Evolutionary conservation across 2,888 invertebrate genomes (phyloP).

Genomic region (Diarsia rubi): DNA sequence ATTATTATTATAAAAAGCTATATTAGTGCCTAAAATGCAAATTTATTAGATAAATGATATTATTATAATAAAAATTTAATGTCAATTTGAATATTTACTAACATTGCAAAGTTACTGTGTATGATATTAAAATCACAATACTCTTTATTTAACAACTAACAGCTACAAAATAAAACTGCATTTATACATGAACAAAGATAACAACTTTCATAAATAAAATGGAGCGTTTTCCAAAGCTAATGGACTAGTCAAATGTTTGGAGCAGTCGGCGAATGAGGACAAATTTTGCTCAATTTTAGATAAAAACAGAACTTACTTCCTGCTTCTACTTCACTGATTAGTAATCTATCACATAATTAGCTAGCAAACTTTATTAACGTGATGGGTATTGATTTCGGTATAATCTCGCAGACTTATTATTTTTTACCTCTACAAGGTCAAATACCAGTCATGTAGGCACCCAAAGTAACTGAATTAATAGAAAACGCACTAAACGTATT

Average conservation of each 20-base stretch:
- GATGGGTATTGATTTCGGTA: not conserved
- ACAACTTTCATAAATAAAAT: slow-evolving; percentile 10
- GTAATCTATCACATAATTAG: not conserved
- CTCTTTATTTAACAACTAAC: slow-evolving; percentile 31
- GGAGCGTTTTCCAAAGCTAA: slow-evolving; percentile 32
- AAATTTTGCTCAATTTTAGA: slow-evolving; percentile 41
- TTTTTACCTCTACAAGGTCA: not conserved
- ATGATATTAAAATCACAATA: slow-evolving; percentile 47
- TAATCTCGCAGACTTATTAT: not conserved
- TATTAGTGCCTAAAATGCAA: slow-evolving; percentile 68
- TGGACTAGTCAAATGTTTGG: slow-evolving; percentile 24
- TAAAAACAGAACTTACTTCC: slow-evolving; percentile 3
- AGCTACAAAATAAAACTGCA: slow-evolving; percentile 18
- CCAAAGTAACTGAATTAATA: slow-evolving; percentile 2
- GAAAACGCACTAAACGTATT: not conserved
- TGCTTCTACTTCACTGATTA: not conserved
- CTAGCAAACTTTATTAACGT: not conserved
- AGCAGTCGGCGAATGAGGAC: slow-evolving; percentile 40
- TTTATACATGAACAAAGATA: slow-evolving; percentile 23
- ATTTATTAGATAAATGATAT: slow-evolving; percentile 22
- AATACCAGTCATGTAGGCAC: not conserved
- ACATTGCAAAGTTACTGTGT: slow-evolving; percentile 27
- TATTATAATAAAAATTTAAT: slow-evolving; percentile 12
- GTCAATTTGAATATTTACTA: slow-evolving; percentile 50
- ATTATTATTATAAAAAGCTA: slow-evolving; percentile 55